Conservation (phyloP, 2,888 invertebrate genomes). For the Apomyelois bistriatella region DNA sequence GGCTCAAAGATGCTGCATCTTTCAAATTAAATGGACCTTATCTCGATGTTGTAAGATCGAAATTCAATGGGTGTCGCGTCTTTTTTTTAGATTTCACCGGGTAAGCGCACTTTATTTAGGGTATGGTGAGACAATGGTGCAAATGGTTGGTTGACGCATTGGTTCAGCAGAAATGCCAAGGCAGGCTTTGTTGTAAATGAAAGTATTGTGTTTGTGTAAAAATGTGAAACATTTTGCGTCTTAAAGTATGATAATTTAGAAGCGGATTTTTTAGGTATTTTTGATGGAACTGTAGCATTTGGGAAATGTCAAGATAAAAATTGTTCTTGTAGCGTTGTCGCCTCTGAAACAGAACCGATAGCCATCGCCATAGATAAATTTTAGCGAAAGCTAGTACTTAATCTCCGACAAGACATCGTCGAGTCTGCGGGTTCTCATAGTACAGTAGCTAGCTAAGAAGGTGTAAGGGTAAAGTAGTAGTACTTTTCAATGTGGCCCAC, state of each 20-base stretch:
- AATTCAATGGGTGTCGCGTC: slow-evolving; percentile 10
- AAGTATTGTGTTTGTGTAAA: background rate
- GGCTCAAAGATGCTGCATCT: slow-evolving; percentile 56
- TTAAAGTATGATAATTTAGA: background rate
- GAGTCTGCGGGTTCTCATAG: too few relatives aligned
- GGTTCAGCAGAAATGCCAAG: background rate
- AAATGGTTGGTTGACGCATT: slow-evolving; percentile 30
- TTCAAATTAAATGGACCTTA: slow-evolving; percentile 21
- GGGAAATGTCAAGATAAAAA: too few relatives aligned
- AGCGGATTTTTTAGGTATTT: background rate
- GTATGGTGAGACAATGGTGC: slow-evolving; percentile 44
- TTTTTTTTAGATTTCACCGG: slow-evolving; percentile 7
- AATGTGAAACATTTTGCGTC: background rate
- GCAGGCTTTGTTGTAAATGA: background rate
- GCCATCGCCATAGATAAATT: too few relatives aligned
- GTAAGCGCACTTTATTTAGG: slow-evolving; percentile 33
- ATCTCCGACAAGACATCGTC: too few relatives aligned
- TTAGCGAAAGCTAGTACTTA: too few relatives aligned
- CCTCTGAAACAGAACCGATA: too few relatives aligned
- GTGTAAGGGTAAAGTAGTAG: too few relatives aligned
- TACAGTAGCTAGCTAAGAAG: too few relatives aligned
- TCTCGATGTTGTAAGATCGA: background rate
- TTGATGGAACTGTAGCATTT: background rate
- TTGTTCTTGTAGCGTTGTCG: too few relatives aligned
- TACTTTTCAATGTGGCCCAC: too few relatives aligned